Conservation (phyloP, 2,797 vertebrate genomes). For the Yasuhikotakia modesta region DNA sequence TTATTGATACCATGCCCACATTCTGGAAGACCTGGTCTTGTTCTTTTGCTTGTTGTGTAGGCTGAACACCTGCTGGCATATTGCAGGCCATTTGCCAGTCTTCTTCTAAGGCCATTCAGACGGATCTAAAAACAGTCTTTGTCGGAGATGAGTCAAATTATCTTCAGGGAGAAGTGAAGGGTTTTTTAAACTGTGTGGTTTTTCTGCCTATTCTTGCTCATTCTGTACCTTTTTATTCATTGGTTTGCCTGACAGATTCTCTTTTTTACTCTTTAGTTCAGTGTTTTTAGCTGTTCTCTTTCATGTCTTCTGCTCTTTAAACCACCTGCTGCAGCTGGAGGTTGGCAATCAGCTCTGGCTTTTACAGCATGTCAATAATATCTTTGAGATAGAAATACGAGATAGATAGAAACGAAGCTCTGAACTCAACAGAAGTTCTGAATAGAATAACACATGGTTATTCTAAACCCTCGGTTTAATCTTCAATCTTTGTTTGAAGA, state of each 20-base stretch:
- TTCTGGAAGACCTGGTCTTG: neutral
- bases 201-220: neutral
- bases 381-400: too few species aligned
- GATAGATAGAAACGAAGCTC: too few species aligned
- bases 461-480: too few species aligned
- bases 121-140: conserved; percentile 12
- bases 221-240: neutral
- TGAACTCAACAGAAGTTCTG: too few species aligned
- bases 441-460: too few species aligned
- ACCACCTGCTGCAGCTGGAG: neutral
- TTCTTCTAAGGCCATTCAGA: conserved; percentile 9
- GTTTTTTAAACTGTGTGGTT: neutral
- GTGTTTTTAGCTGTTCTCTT: neutral
- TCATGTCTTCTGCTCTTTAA: neutral
- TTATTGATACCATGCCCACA: neutral
- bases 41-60: conserved; percentile 35
- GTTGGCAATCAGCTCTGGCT: neutral
- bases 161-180: conserved; percentile 20
- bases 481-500: too few species aligned
- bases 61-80: conserved; percentile 39
- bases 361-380: conserved; percentile 4
- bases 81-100: neutral
- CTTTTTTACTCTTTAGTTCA: conserved; percentile 7
- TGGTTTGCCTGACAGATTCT: conserved; percentile 3
- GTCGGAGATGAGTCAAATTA: conserved; percentile 43